phyloP scores from a whole-genome alignment of 2,113 vertebrate genomes.

The Ramphastos sulfuratus region DNA sequence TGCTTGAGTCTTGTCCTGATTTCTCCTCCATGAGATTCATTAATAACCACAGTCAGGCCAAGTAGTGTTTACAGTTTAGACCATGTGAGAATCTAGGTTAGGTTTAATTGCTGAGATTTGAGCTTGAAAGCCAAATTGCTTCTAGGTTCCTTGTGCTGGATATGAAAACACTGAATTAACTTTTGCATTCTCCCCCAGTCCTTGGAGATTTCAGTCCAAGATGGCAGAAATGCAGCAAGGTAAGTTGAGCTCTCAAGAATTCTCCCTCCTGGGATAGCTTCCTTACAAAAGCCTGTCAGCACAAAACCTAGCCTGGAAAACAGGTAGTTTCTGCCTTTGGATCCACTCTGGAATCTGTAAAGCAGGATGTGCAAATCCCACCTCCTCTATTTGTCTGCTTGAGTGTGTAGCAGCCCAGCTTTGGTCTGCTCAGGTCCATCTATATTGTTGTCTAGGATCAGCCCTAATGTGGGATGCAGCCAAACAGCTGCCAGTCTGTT shows the following conservation, averaged over 20 bases:
- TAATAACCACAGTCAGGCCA: conserved; percentile 14
- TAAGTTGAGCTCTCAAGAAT: conserved; percentile 19
- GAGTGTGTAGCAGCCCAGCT: not conserved
- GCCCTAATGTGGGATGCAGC: not conserved
- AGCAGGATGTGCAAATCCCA: not conserved
- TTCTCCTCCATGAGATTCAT: conserved; percentile 39
- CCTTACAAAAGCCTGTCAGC: not conserved
- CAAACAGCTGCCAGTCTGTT: rapidly evolving
- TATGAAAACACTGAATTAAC: conserved; percentile 16
- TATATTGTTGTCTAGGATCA: not conserved
- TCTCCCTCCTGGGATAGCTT: conserved; percentile 1
- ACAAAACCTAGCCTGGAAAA: conserved; percentile 6
- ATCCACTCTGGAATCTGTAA: not conserved
- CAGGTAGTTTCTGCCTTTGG: not conserved
- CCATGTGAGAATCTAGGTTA: conserved; percentile 54
- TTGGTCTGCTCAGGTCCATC: rapidly evolving
- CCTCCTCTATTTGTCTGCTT: not conserved
- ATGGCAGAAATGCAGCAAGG: conserved; percentile 16
- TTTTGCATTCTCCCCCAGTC: not conserved
- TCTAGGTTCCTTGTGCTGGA: conserved; percentile 9
- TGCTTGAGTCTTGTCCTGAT: conserved; percentile 41
- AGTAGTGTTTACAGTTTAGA: conserved; percentile 7
- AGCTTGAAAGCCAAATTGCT: conserved; percentile 41
- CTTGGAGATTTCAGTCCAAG: conserved; percentile 25
- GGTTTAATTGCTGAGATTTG: conserved; percentile 52